A percentile compares a stretch with the other conserved stretches of the same genome.
phyloP scores from a whole-genome alignment of 2,113 vertebrate genomes.

The Cranoglanis bouderius region DNA sequence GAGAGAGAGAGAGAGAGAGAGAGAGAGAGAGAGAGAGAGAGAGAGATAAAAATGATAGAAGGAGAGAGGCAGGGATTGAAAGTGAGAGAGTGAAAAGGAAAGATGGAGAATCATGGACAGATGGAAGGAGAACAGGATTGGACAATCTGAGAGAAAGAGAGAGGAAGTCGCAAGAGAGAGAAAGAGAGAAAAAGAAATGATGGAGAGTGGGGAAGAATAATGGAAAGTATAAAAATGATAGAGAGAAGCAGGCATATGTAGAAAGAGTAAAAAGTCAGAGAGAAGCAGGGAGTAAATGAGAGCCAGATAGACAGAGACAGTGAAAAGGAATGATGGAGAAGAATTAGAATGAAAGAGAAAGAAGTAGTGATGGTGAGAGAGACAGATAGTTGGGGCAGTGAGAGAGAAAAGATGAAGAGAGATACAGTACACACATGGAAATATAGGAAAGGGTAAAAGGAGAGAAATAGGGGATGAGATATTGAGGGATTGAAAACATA shows the following conservation, averaged over 20 bases:
- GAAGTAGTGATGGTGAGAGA: not conserved
- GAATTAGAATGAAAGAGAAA: not conserved
- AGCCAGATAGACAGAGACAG: not conserved
- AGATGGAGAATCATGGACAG: not conserved
- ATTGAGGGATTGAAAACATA: not conserved
- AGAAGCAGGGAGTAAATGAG: not conserved
- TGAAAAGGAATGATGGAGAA: not conserved
- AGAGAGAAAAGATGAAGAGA: not conserved
- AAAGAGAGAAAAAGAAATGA: not conserved
- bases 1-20: not conserved
- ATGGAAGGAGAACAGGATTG: not conserved
- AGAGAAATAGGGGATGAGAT: not conserved
- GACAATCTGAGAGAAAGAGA: not conserved
- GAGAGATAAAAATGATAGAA: not conserved
- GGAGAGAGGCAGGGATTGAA: not conserved
- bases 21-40: not conserved
- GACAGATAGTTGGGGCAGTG: not conserved
- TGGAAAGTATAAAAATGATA: not conserved
- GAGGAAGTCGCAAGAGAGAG: not conserved
- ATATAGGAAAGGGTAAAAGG: not conserved
- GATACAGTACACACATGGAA: not conserved
- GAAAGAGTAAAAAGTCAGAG: not conserved
- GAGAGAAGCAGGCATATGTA: not conserved
- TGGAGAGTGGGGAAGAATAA: not conserved
- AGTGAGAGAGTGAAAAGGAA: not conserved